These are phyloP conservation scores for Onychomys arenicola DNA, from an alignment of 2,797 vertebrate species.

Conservation along the genomic window DNA sequence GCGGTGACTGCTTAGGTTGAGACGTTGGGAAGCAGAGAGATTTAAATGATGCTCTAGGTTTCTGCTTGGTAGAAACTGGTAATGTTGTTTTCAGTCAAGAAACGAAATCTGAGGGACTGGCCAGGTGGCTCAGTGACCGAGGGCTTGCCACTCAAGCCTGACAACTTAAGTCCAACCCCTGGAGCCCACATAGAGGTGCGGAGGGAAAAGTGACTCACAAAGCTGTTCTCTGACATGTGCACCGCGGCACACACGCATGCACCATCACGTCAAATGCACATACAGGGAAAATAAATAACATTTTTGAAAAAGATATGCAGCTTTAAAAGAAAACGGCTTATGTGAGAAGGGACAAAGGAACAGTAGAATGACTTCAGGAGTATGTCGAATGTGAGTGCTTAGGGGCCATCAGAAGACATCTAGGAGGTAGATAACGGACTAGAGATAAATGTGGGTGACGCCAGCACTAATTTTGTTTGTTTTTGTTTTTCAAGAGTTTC, in stretches of 20 bases:
- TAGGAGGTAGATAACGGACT: background rate
- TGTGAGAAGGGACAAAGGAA: background rate
- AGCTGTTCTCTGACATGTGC: background rate
- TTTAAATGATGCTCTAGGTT: background rate
- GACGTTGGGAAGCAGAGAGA: background rate
- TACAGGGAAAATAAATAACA: background rate
- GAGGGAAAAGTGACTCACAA: background rate
- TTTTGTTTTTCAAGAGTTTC: background rate
- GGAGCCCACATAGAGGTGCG: no score
- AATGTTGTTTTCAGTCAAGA: conserved; percentile 5
- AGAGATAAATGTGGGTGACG: background rate
- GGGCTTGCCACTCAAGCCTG: background rate
- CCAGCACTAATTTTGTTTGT: background rate
- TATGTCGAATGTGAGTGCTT: background rate
- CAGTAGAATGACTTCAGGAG: background rate
- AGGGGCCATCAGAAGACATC: background rate
- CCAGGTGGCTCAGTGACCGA: background rate
- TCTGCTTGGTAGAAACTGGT: background rate
- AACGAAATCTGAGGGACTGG: background rate
- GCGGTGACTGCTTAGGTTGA: background rate
- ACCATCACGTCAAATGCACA: background rate
- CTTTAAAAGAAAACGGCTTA: background rate
- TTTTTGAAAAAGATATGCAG: background rate
- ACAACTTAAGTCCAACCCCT: background rate
- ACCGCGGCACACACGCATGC: background rate